These are phyloP conservation scores for Helleia helle DNA, from an alignment of 2,888 invertebrate genomes.

Conservation along the genomic window DNA sequence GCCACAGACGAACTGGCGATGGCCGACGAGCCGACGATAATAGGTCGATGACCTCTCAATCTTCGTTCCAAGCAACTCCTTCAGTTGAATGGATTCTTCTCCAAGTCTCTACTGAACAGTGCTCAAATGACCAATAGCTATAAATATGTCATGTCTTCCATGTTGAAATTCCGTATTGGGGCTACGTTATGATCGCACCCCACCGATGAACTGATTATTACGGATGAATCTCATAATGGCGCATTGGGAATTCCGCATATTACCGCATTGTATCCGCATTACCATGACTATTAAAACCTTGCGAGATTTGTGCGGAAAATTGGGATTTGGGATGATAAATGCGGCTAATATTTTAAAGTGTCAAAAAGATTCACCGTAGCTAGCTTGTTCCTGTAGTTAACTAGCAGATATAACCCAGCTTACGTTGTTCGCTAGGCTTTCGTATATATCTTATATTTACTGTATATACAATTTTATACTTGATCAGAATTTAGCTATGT, in stretches of 20 bases:
- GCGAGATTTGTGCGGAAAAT: too few species aligned
- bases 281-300: too few species aligned
- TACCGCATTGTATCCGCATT: too few species aligned
- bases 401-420: conserved; percentile 6
- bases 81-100: conserved; percentile 38
- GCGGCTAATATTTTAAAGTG: conserved; percentile 2
- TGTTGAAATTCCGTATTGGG: conserved; percentile 15
- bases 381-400: conserved; percentile 3
- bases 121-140: conserved; percentile 67
- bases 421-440: conserved; percentile 9
- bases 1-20: conserved; percentile 87
- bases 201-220: background rate
- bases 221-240: background rate
- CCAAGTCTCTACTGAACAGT: conserved; percentile 61
- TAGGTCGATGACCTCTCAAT: conserved; percentile 75
- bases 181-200: background rate
- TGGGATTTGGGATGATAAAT: too few species aligned
- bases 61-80: conserved; percentile 30
- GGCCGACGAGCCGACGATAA: conserved; percentile 89
- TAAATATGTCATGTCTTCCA: conserved; percentile 53
- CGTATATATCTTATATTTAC: background rate
- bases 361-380: conserved; percentile 3
- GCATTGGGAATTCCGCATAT: too few species aligned
- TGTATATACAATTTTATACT: too few species aligned
- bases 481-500: too few species aligned